Evolutionary conservation across 2,113 vertebrate genomes (phyloP).

Genomic region (Panthera tigris): DNA sequence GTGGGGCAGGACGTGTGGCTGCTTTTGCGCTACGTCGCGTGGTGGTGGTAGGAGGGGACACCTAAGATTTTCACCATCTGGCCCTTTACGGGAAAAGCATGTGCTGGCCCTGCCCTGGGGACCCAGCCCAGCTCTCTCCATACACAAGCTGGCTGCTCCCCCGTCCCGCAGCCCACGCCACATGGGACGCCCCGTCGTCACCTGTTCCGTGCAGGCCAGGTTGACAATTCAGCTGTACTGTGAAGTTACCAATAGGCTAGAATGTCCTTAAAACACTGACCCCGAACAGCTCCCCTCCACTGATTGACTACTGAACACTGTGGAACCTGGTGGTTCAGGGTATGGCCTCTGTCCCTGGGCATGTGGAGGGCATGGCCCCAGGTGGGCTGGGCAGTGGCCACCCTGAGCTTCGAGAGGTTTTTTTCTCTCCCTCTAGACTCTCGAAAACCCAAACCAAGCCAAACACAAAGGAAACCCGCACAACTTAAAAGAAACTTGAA

Average conservation of each 20-base stretch:
- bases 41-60: background rate
- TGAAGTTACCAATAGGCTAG: conserved; percentile 64
- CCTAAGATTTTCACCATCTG: background rate
- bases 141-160: background rate
- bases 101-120: background rate
- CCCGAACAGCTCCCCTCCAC: conserved; percentile 72
- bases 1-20: background rate
- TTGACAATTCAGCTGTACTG: conserved; percentile 74
- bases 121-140: background rate
- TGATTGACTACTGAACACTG: conserved; percentile 66
- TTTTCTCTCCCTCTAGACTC: conserved; percentile 18
- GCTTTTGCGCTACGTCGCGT: background rate
- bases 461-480: conserved; percentile 45
- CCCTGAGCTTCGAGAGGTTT: background rate
- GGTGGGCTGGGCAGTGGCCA: background rate
- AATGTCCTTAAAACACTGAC: conserved; percentile 62
- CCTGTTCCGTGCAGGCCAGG: conserved; percentile 28
- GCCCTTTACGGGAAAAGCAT: background rate
- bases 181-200: background rate
- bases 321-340: background rate
- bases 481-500: conserved; percentile 84
- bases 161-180: background rate
- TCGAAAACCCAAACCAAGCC: conserved; percentile 55
- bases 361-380: background rate
- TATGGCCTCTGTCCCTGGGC: background rate